These are phyloP conservation scores for Oreochromis mossambicus DNA, from an alignment of 2,797 vertebrate genomes.

Conservation along the genomic window DNA sequence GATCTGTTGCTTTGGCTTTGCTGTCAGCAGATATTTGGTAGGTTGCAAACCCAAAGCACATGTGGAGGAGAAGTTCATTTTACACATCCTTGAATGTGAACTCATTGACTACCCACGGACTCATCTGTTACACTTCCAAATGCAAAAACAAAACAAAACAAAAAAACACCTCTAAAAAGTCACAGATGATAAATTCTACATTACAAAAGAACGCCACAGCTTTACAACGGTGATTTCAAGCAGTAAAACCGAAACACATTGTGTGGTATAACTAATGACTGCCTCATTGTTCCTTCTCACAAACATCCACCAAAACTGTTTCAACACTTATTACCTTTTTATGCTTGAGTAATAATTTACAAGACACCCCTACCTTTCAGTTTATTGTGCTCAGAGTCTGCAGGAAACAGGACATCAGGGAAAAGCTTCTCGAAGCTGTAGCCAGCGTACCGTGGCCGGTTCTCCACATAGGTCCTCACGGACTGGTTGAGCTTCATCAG, in stretches of 20 bases:
- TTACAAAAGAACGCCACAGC: neutral
- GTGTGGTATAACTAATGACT: neutral
- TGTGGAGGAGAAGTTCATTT: neutral
- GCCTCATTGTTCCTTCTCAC: neutral
- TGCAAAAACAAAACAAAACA: neutral
- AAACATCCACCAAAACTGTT: neutral
- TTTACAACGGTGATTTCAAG: neutral
- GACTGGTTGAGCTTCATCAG: conserved; percentile 98
- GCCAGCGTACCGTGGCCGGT: conserved; percentile 94
- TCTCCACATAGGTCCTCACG: conserved; percentile 96
- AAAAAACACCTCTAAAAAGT: neutral
- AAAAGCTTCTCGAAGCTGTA: conserved; percentile 99
- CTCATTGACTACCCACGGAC: neutral
- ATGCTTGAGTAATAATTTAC: neutral
- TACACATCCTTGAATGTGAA: neutral
- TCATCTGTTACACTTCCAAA: neutral
- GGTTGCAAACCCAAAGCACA: neutral
- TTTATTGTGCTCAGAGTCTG: conserved; percentile 97
- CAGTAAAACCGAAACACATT: neutral
- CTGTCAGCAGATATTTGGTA: neutral
- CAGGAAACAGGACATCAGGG: conserved; percentile 94
- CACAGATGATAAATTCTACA: neutral
- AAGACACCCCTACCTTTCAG: conserved; percentile 85
- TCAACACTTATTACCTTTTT: neutral
- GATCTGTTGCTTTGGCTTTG: conserved; percentile 15